Evolutionary conservation across 2,113 vertebrate genomes (phyloP).

Genomic region (Brienomyrus brachyistius): DNA sequence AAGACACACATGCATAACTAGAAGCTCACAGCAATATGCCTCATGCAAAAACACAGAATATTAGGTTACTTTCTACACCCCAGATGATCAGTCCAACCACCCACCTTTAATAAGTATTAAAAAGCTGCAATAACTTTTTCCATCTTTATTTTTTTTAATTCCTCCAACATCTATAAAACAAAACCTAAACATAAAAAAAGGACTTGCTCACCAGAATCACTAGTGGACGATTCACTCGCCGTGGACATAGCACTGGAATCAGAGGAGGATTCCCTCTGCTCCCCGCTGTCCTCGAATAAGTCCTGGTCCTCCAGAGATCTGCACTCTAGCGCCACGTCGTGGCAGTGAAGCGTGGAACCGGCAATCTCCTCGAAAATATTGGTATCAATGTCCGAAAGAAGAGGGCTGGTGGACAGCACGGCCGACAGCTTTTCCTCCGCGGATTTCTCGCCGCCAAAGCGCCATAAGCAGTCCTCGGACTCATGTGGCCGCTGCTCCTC

Average conservation of each 20-base stretch:
- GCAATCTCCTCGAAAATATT: conserved; percentile 64
- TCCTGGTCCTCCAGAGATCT: conserved; percentile 42
- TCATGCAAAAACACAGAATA: background rate
- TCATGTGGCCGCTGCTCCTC: conserved; percentile 35
- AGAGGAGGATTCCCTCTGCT: conserved; percentile 52
- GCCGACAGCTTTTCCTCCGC: conserved; percentile 54
- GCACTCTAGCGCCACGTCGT: conserved; percentile 31
- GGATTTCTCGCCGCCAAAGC: conserved; percentile 36
- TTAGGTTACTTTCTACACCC: background rate
- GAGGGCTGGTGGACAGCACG: conserved; percentile 57
- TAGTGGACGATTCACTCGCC: conserved; percentile 52
- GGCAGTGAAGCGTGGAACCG: conserved; percentile 57
- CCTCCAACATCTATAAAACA: background rate
- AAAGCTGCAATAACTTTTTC: background rate
- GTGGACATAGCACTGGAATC: conserved; percentile 55
- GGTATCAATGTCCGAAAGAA: conserved; percentile 63
- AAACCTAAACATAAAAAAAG: background rate
- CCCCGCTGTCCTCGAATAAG: conserved; percentile 36
- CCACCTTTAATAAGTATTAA: background rate
- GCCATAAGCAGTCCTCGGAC: conserved; percentile 54
- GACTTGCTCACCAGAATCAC: conserved; percentile 61
- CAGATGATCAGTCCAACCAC: background rate
- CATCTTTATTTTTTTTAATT: background rate
- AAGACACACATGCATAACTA: background rate
- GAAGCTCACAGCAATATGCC: background rate